A percentile compares a stretch with the other conserved stretches of the same genome.
phyloP scores from a whole-genome alignment of 2,113 vertebrate species.

The Andinoacara biseriatus region DNA sequence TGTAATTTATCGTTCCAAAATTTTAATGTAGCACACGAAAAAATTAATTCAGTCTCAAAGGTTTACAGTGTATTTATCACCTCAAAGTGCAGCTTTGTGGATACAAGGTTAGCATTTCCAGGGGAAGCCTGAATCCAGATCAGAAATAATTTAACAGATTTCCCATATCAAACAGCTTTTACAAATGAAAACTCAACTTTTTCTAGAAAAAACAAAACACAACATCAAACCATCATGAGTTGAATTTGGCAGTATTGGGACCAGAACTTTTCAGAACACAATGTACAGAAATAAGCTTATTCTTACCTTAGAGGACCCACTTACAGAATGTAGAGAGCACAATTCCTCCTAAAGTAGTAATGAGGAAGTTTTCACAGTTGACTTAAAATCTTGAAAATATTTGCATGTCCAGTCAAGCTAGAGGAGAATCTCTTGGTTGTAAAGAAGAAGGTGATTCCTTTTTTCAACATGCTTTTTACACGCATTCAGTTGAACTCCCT shows the following conservation, averaged over 20 bases:
- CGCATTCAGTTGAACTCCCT: not conserved
- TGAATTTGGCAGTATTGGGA: not conserved
- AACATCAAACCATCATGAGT: not conserved
- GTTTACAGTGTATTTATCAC: no score
- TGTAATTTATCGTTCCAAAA: not conserved
- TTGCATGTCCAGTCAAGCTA: conserved; percentile 43
- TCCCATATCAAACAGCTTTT: not conserved
- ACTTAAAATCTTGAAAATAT: conserved; percentile 13
- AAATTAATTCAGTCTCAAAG: no score
- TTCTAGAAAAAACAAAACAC: not conserved
- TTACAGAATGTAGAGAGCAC: not conserved
- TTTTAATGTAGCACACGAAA: not conserved
- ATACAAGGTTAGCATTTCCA: not conserved
- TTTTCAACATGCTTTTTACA: not conserved
- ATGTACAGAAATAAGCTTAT: not conserved
- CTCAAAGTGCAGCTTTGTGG: not conserved
- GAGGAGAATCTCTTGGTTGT: not conserved
- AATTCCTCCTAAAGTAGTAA: not conserved
- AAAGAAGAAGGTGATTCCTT: not conserved
- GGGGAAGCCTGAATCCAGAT: not conserved
- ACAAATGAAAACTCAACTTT: not conserved
- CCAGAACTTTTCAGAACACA: not conserved
- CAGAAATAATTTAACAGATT: not conserved
- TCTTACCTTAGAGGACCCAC: conserved; percentile 35
- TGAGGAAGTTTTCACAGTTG: conserved; percentile 31